phyloP scores from a whole-genome alignment of 1,140 invertebrate genomes.

The Wiebesia pumilae region DNA sequence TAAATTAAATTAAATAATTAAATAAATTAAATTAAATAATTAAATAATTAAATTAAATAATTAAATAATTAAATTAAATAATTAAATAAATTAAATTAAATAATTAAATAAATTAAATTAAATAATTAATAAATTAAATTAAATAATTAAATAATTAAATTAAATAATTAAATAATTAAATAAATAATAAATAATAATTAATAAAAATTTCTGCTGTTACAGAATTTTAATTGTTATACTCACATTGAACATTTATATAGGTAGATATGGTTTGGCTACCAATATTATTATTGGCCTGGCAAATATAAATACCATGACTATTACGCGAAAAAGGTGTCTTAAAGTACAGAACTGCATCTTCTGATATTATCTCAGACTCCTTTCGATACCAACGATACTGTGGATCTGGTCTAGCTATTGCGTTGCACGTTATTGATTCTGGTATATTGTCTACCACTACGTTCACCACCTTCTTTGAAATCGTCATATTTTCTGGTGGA shows the following conservation, averaged over 20 bases:
- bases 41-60: no score
- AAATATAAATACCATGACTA: constrained; percentile 83
- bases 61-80: no score
- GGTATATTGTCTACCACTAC: constrained; percentile 87
- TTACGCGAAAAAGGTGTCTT: constrained; percentile 78
- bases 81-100: no score
- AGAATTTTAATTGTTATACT: no score
- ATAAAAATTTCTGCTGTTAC: no score
- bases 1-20: no score
- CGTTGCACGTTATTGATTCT: constrained; percentile 84
- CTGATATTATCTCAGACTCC: constrained; percentile 73
- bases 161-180: no score
- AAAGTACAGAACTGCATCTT: constrained; percentile 76
- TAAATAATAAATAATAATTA: no score
- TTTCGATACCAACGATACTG: constrained; percentile 81
- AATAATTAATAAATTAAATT: no score
- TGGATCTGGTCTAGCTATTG: constrained; percentile 83
- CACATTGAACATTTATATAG: constrained; percentile 87
- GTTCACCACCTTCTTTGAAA: constrained; percentile 82
- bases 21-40: no score
- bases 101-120: no score
- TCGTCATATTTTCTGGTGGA: constrained; percentile 89
- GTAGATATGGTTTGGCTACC: constrained; percentile 80
- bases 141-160: no score
- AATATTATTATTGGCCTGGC: constrained; percentile 85